phyloP scores from a whole-genome alignment of 2,888 invertebrate species.

The Celastrina argiolus region DNA sequence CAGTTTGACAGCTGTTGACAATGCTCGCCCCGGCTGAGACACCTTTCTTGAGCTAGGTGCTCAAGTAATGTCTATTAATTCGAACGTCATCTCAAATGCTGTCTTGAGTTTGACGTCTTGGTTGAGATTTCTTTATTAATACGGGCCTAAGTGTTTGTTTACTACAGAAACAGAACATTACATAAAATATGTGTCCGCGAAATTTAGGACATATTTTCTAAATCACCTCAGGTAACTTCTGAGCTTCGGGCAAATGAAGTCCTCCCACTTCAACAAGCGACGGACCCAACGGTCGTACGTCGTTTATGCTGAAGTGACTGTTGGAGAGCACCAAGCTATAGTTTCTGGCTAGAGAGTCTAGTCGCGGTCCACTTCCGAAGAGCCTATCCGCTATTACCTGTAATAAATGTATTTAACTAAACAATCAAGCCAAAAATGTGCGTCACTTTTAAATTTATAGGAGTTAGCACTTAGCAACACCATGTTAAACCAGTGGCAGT shows the following conservation, averaged over 20 bases:
- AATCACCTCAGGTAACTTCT: constrained; percentile 62
- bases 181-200: not conserved
- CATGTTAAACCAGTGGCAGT: too few relatives aligned
- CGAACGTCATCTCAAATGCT: too few relatives aligned
- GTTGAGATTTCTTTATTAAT: too few relatives aligned
- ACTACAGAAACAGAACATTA: not conserved
- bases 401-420: constrained; percentile 28
- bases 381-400: constrained; percentile 67
- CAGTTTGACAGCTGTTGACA: too few relatives aligned
- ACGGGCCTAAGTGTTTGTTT: not conserved
- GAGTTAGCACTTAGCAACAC: too few relatives aligned
- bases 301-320: constrained; percentile 76
- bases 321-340: constrained; percentile 76
- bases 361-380: constrained; percentile 67
- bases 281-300: constrained; percentile 74
- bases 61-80: too few relatives aligned
- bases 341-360: constrained; percentile 65
- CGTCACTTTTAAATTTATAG: too few relatives aligned
- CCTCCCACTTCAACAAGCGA: constrained; percentile 77
- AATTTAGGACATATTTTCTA: not conserved
- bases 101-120: too few relatives aligned
- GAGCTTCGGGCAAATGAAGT: constrained; percentile 68
- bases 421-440: too few relatives aligned
- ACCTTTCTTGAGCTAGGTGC: too few relatives aligned
- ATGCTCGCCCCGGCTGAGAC: too few relatives aligned